Percentiles rank a stretch among this genome's conserved stretches.
Evolutionary conservation across 2,888 invertebrate species (phyloP).

Genomic region (Mesoligia furuncula): DNA sequence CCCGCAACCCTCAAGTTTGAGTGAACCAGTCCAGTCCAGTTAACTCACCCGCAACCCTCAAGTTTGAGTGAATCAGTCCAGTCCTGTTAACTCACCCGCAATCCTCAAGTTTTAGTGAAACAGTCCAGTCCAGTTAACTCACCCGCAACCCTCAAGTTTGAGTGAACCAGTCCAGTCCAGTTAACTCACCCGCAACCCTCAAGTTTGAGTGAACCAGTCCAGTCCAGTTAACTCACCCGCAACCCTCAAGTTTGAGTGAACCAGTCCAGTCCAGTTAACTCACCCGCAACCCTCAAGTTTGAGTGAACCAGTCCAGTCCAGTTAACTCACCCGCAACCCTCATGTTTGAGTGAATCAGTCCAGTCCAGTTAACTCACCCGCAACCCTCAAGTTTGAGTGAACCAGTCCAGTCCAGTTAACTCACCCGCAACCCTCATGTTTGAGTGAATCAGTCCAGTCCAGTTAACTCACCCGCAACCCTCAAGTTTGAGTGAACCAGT

Average conservation of each 20-base stretch:
- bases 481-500: constrained; percentile 83
- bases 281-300: constrained; percentile 91
- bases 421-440: constrained; percentile 92
- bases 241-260: constrained; percentile 89
- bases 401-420: constrained; percentile 18
- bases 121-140: constrained; percentile 45
- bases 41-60: constrained; percentile 90
- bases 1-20: constrained; percentile 91
- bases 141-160: constrained; percentile 91
- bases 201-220: constrained; percentile 81
- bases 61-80: constrained; percentile 76
- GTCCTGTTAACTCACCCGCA: constrained; percentile 81
- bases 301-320: background rate
- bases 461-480: constrained; percentile 88
- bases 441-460: background rate
- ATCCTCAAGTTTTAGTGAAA: constrained; percentile 89
- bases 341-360: constrained; percentile 81
- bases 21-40: background rate
- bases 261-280: constrained; percentile 37
- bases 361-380: constrained; percentile 78
- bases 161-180: background rate
- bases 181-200: constrained; percentile 89
- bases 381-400: constrained; percentile 90
- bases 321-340: constrained; percentile 89
- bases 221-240: constrained; percentile 81